Evolutionary conservation across 2,113 vertebrate species (phyloP), one percentile per base, ranked within the genome.

Genomic region (Cynopterus brachyotis): DNA sequence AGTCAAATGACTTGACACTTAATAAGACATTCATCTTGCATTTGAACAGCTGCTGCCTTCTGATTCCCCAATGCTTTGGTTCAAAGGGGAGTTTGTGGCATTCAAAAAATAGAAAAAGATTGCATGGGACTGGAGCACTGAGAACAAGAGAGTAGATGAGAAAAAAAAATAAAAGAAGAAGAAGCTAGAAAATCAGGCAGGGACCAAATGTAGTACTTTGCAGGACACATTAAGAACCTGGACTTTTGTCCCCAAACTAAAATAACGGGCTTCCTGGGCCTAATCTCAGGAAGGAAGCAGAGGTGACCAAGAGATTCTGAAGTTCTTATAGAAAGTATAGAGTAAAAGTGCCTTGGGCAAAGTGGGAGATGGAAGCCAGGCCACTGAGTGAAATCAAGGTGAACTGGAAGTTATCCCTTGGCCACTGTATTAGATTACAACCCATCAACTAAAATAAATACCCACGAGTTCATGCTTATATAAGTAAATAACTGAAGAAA

Each of bases 201-300:
- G 17, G n/a, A 32, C 17, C 81, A 66, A 64, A 78, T 8, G 28
- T 2, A 86, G 6, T 11, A 7, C 5, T 35, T 82, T 45, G 45
- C 6, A 57, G 67, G 32, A 26, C 37, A 76, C 13, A 28, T 55
- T 40, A 81, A 67, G 35, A 37, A 69, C 19, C 53, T 53, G 42
- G 72, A 64, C 10, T 86, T 83, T 92, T 94, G 66, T 16, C 17
- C 53, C 57, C 70, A 86, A 92, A 69, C 22, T 53, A 57, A 37
- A 81, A 82, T 13, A 37, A 16, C 20, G 28, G 47, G 24, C 22
- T 30, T 53, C 22, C 20, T 40, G 20, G 47, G 24, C 35, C n/a
- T 84, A 37, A 26, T 9, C 9, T 62, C 67, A 89, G 24, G 57
- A 82, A 73, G 85, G 76, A 84, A 85, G 32, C 13, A 94, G 59